Evolutionary conservation across 2,888 invertebrate genomes (phyloP), one percentile per base, ranked within the genome.

Genomic region (Dryobotodes eremita): DNA sequence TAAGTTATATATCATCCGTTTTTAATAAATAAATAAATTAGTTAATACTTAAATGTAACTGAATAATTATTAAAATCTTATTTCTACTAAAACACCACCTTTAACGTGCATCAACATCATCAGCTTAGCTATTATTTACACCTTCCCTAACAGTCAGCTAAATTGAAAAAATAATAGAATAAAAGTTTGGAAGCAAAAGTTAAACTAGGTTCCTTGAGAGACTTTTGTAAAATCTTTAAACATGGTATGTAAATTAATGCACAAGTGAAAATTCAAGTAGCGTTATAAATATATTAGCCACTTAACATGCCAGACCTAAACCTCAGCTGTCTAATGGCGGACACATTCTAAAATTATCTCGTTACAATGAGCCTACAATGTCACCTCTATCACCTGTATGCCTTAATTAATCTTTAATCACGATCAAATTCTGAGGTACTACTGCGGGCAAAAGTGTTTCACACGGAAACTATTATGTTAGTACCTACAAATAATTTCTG

Each of bases 391-490:
- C 74, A 69, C 69, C 17, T 64, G 50, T 68, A 36, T 65, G 50
- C 57, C 57, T 55, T 59, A 64, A 53, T 81, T 71, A 75, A 66
- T 74, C 15, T 64, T 42, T 71, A 42, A 86, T 70, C 72, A 77
- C 65, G 72, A 71, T 83, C 65, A 61, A 83, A 86, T 62, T 82
- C 50, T 72, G 15, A 48, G 10, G 65, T 62, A 83, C 65, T 62
- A n/a, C 50, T n/a, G 26, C 13, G 4, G 0, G 2, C 6, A 46
- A 65, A 59, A 66, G 31, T 74, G 31, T 23, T 64, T 53, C 3
- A 36, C 20, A 7, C 6, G 15, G 1, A 62, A 48, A 48, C 17
- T 17, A 23, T 72, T 13, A 23, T 42, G 6, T 65, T 15, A n/a
- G n/a, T 6, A 17, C 0, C n/a, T 11, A 17, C 1, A 26, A 6